Evolutionary conservation across 2,888 invertebrate genomes (phyloP).

Genomic region (Boloria euphrosyne): DNA sequence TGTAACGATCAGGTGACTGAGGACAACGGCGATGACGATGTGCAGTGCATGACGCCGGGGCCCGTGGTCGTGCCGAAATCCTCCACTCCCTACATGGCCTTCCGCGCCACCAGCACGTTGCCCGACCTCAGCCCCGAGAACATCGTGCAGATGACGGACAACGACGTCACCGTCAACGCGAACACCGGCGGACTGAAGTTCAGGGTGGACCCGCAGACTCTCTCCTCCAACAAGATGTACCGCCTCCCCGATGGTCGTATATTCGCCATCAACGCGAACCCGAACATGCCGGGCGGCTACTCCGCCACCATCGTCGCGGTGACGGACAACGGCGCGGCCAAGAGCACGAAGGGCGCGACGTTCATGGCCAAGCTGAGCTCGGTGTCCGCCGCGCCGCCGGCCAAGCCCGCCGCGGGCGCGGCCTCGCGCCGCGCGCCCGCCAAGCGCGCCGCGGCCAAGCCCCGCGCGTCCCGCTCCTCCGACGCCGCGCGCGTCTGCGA

Average conservation of each 20-base stretch:
- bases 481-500: constrained; percentile 53
- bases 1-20: constrained; percentile 62
- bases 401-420: constrained; percentile 37
- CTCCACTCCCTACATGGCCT: constrained; percentile 48
- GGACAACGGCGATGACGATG: constrained; percentile 72
- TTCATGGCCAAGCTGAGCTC: constrained; percentile 70
- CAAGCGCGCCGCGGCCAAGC: constrained; percentile 29
- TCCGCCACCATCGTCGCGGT: constrained; percentile 78
- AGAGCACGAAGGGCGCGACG: constrained; percentile 59
- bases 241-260: constrained; percentile 76
- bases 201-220: constrained; percentile 76
- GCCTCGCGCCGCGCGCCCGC: constrained; percentile 23
- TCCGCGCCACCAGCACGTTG: constrained; percentile 34
- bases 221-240: constrained; percentile 79
- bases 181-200: constrained; percentile 76
- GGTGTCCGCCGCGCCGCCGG: constrained; percentile 45
- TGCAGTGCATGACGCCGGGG: constrained; percentile 73
- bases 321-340: constrained; percentile 55
- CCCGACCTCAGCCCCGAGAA: constrained; percentile 62
- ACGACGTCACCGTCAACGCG: constrained; percentile 77
- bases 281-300: constrained; percentile 77
- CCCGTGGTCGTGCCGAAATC: constrained; percentile 57
- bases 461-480: constrained; percentile 11
- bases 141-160: constrained; percentile 78
- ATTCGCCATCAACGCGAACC: constrained; percentile 76